Conservation (phyloP, 2,113 vertebrate genomes). For the Chitala chitala region DNA sequence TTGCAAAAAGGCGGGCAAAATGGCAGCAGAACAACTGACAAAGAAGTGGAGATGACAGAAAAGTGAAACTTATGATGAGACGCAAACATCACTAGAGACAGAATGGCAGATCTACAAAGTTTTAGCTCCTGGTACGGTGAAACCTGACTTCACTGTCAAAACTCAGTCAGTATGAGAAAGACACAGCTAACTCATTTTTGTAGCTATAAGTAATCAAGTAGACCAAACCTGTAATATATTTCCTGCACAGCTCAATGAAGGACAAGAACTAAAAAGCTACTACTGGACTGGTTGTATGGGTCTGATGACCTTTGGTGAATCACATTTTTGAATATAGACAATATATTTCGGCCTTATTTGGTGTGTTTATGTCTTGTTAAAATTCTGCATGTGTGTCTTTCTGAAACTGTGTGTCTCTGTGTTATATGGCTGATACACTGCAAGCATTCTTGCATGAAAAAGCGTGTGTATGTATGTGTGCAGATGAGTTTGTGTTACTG, state of each 20-base stretch:
- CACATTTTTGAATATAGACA: neutral
- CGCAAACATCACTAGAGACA: neutral
- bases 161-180: neutral
- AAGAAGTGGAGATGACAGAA: neutral
- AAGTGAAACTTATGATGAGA: neutral
- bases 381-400: no score
- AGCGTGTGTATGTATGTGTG: neutral
- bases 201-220: neutral
- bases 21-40: neutral
- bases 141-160: neutral
- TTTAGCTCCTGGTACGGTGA: neutral
- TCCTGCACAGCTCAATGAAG: no score
- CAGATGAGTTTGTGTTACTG: neutral
- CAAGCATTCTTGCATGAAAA: neutral
- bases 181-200: no score
- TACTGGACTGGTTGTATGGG: neutral
- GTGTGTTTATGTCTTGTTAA: neutral
- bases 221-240: neutral
- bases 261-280: neutral
- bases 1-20: constrained; percentile 5
- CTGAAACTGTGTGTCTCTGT: no score
- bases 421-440: no score
- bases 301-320: neutral
- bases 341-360: neutral
- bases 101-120: neutral